phyloP scores from a whole-genome alignment of 2,888 invertebrate genomes.

The Oligia latruncula region DNA sequence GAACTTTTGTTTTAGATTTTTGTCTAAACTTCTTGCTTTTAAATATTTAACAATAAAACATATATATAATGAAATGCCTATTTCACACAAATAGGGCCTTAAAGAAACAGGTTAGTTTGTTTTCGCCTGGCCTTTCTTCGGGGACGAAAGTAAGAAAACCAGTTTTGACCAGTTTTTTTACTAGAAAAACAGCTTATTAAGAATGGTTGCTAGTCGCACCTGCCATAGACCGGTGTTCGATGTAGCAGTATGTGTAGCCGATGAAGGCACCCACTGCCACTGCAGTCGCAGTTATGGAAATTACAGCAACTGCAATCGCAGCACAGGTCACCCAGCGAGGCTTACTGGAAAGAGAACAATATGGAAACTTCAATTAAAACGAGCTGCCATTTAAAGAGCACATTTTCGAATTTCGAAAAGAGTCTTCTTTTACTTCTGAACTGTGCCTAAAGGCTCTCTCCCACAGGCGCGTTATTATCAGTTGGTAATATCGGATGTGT shows the following conservation, averaged over 20 bases:
- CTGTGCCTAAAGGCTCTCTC: background rate
- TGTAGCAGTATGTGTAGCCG: slow-evolving; percentile 84
- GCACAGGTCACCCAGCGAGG: slow-evolving; percentile 77
- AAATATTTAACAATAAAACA: background rate
- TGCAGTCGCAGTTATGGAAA: slow-evolving; percentile 77
- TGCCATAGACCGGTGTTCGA: slow-evolving; percentile 73
- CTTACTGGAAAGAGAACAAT: slow-evolving; percentile 68
- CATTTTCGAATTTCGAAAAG: background rate
- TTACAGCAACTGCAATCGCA: slow-evolving; percentile 69
- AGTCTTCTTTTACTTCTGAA: background rate
- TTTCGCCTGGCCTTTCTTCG: background rate
- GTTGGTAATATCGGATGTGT: too few relatives aligned
- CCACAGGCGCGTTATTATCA: too few relatives aligned
- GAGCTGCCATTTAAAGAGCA: background rate
- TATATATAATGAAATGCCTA: background rate
- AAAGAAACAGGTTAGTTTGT: background rate
- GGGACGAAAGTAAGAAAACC: background rate
- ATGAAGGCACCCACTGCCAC: slow-evolving; percentile 78
- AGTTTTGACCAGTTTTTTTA: background rate
- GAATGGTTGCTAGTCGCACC: slow-evolving; percentile 27
- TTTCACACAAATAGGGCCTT: background rate
- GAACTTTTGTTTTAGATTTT: background rate
- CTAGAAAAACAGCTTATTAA: background rate
- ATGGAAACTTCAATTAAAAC: background rate
- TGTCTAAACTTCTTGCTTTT: background rate